Evolutionary conservation across 1,140 invertebrate genomes (phyloP), one percentile per base, ranked within the genome.

Genomic region (Melipona quadrifasciata): DNA sequence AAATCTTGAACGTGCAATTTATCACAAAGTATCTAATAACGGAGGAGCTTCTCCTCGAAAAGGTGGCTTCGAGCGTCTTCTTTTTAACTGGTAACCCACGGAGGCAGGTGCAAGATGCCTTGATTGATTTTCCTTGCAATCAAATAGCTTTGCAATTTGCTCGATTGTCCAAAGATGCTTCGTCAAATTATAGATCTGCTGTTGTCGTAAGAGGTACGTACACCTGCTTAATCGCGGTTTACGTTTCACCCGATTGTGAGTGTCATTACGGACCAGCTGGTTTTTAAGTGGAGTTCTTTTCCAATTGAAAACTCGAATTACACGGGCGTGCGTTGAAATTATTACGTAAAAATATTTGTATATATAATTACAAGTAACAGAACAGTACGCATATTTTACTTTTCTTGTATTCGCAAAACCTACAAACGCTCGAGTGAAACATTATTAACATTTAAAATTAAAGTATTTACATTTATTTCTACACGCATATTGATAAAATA

Each of bases 171-270:
- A 34, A 67, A 61, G 53, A 82, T 74, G 61, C n/a, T 70, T 51
- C 73, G 51, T 21, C 75, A 76, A 34, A 79, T 85, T 68, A 82
- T 79, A 83, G 68, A 58, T 67, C 39, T 8, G 84, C 58, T 57
- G 16, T 31, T 58, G 64, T 47, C n/a, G 47, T 24, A 64, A 79
- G 57, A 71, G 82, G 78, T 76, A 82, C 91, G 78, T 76, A 82
- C 91, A 92, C 87, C 90, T 90, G 90, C 90, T 87, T 92, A 92
- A 92, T 92, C 86, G 77, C 70, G 58, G 16, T 67, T 74, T 78
- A 27, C 75, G 31, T 72, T 77, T 55, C 58, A 51, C n/a, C 57
- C 2, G n/a, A 47, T 47, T 8, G 39, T 6, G 8, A 65, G 47
- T 16, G 51, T 53, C 61, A 70, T 78, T 78, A 68, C 19, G 16